Base-by-base conservation (phyloP, 2,888 invertebrate genomes). In the Drosophila kokeensis region DNA sequence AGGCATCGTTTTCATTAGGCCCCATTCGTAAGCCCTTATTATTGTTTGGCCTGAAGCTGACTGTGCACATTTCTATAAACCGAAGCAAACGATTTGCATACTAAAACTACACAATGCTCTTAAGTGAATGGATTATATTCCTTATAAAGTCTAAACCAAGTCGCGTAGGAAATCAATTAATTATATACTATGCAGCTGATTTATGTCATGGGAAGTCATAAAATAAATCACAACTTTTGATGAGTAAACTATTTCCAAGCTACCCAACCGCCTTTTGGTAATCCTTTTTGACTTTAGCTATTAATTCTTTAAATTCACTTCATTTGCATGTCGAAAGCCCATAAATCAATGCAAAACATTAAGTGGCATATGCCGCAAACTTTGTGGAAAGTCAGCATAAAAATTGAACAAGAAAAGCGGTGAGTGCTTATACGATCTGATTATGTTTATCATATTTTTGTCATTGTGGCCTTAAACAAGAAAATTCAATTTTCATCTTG, bases 301-400 rank as follows among this genome's bases (percentile, higher is more conserved):
- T 30, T 30, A 0, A 32, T n/a, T 36, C 36, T 21, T 57, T 66
- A 34, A 29, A 53, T 38, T 32, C 27, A 45, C 18, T 45, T 49
- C 13, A 58, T 73, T 78, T 78, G 64, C 74, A 74, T 78, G 67
- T 40, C 62, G 45, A 38, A 45, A 30, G 36, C 52, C 53, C 48
- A 65, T 68, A 50, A 78, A 65, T 63, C 67, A 60, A 70, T 58
- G 58, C 24, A 27, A 2, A 69, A 55, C 60, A 45, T 36, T 68
- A 75, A 64, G 64, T 55, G 60, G 48, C 73, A 64, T 29, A 66
- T 58, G 68, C 24, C 61, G 42, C 62, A 65, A 53, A 38, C 49
- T 73, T 69, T 60, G 42, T 50, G 50, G 48, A 61, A 61, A 66
- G 42, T 66, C 57, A 65, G 54, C 65, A n/a, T 32, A 57, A 48